These are phyloP conservation scores for Drosophila nr. medialis DNA, from an alignment of 2,888 invertebrate species.

Conservation along the genomic window DNA sequence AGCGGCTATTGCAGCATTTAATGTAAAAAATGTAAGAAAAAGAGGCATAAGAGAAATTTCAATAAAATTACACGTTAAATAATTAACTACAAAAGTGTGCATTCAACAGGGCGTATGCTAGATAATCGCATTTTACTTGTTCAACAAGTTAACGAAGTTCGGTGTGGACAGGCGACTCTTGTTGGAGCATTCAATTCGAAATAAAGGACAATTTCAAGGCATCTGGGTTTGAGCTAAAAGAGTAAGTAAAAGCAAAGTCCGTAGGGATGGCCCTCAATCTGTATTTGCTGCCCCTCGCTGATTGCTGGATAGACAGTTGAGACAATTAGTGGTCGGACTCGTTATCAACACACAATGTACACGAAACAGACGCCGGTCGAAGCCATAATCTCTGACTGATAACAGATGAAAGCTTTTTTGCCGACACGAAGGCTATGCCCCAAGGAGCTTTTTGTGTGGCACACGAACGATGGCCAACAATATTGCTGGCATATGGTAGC, in stretches of 20 bases:
- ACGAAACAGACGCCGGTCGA: constrained; percentile 31
- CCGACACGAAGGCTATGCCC: constrained; percentile 42
- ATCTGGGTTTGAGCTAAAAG: constrained; percentile 15
- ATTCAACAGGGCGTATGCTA: constrained; percentile 13
- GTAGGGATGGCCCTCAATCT: constrained; percentile 32
- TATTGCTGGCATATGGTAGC: constrained; percentile 73
- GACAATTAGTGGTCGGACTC: constrained; percentile 44
- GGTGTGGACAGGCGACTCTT: not conserved
- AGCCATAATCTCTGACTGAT: constrained; percentile 57
- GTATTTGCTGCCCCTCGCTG: constrained; percentile 25
- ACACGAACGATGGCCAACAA: constrained; percentile 27
- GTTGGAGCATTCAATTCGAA: not conserved
- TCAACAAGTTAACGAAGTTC: constrained; percentile 16
- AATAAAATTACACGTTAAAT: constrained; percentile 43
- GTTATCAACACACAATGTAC: constrained; percentile 60
- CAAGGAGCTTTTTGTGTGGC: constrained; percentile 48
- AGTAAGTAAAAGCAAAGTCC: constrained; percentile 1
- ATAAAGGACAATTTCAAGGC: not conserved
- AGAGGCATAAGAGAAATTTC: constrained; percentile 11
- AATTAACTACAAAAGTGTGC: not conserved
- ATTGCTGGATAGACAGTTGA: constrained; percentile 31
- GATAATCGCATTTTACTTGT: not conserved
- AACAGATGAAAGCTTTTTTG: constrained; percentile 57
- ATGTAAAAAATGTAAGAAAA: constrained; percentile 27
- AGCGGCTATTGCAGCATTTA: constrained; percentile 39